These are phyloP conservation scores for Aphrophora alni DNA, from an alignment of 2,888 invertebrate genomes.

Conservation along the genomic window DNA sequence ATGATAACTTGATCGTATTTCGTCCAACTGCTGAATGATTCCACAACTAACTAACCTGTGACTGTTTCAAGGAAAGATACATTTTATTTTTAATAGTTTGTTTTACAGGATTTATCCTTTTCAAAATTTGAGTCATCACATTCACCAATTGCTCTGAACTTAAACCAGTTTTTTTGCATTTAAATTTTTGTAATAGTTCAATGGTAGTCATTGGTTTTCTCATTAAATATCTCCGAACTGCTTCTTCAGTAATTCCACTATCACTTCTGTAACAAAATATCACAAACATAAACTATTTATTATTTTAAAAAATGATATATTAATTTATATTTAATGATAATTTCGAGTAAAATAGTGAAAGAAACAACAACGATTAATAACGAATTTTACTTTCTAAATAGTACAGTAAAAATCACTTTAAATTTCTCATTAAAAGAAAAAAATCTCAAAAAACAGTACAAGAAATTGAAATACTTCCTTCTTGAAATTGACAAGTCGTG, in stretches of 20 bases:
- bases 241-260: constrained; percentile 92
- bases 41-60: too few species aligned
- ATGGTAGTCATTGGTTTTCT: constrained; percentile 98
- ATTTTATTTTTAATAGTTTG: constrained; percentile 92
- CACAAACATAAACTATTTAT: constrained; percentile 40
- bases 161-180: constrained; percentile 90
- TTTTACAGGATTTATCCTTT: constrained; percentile 92
- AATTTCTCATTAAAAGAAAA: too few species aligned
- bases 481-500: too few species aligned
- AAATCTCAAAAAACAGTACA: too few species aligned
- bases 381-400: too few species aligned
- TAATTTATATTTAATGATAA: too few species aligned
- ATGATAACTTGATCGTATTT: too few species aligned
- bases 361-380: too few species aligned
- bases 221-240: constrained; percentile 91
- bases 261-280: constrained; percentile 62
- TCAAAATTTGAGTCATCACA: constrained; percentile 93
- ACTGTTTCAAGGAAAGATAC: constrained; percentile 85
- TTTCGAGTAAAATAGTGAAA: too few species aligned
- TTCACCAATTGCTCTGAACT: constrained; percentile 90
- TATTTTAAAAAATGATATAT: neutral
- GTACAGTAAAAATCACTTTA: too few species aligned
- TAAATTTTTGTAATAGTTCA: constrained; percentile 93
- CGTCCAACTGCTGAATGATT: too few species aligned
- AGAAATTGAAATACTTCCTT: too few species aligned